Base-by-base conservation (phyloP, 2,888 invertebrate species). In the Apantesis nais region DNA sequence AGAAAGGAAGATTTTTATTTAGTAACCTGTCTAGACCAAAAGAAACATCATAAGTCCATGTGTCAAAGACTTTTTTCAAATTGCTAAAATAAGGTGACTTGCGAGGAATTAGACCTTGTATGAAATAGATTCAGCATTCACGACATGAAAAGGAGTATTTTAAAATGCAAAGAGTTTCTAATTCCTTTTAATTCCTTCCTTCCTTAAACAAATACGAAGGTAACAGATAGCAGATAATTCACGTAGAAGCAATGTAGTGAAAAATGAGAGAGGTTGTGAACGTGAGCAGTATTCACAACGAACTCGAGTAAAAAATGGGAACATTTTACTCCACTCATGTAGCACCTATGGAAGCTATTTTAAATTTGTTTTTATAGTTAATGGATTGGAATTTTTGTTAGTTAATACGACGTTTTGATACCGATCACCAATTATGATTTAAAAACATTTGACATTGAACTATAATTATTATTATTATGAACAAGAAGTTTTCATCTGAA, bases 201-300 rank as follows among this genome's bases (percentile, higher is more conserved):
- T 48, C 74, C 80, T 83, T 83, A 86, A 87, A 86, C 85, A 86
- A 88, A 88, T 85, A 78, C 81, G 85, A 83, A 85, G 85, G 88
- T 86, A 89, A 88, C 89, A 91, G 90, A 93, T 93, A 93, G 93
- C 25, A 58, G 58, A 16, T 94, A 93, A 93, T 93, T 94, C 92
- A 93, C 92, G 93, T 93, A 93, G 93, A 93, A 92, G 92, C 94
- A 94, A 94, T 94, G 94, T 94, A 94, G 92, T 94, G 94, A 94
- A 94, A 94, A 95, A 95, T 94, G 93, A 92, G 94, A 90, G 91
- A 90, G 91, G 89, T 86, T 85, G 84, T 77, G 86, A 78, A 94
- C 94, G 94, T 94, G 94, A 88, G 86, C 85, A 82, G 93, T 90
- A 90, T 93, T 86, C 88, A 77, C 79, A 84, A 78, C 78, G 74